Conservation (phyloP, 2,888 invertebrate genomes). For the Embidobia sp. region DNA sequence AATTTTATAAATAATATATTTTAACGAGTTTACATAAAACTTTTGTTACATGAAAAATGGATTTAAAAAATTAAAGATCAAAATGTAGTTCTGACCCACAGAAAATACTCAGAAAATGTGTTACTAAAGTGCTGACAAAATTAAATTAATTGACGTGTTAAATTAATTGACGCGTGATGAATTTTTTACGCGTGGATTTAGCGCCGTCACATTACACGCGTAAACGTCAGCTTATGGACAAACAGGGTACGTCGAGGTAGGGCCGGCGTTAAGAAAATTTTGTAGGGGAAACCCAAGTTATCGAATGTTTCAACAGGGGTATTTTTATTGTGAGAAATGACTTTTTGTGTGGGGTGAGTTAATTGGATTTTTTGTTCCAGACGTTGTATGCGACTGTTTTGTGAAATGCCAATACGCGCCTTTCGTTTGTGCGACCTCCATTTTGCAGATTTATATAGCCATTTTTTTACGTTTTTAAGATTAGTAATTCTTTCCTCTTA, state of each 20-base stretch:
- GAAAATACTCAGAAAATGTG: conserved; percentile 5
- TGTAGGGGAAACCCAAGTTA: conserved; percentile 16
- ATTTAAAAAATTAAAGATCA: too few relatives aligned
- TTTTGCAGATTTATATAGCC: too few relatives aligned
- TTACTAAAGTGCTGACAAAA: conserved; percentile 9
- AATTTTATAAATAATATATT: too few relatives aligned
- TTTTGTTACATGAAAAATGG: too few relatives aligned
- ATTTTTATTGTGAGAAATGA: neutral
- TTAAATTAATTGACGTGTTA: too few relatives aligned
- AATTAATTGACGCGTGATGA: conserved; percentile 10
- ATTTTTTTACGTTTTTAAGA: too few relatives aligned
- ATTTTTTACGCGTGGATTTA: conserved; percentile 43
- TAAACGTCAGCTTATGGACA: conserved; percentile 18
- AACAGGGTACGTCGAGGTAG: conserved; percentile 5
- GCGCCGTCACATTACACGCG: conserved; percentile 35
- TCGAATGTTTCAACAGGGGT: conserved; percentile 7
- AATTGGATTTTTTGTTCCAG: conserved; percentile 37
- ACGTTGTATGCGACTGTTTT: conserved; percentile 7
- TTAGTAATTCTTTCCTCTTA: too few relatives aligned
- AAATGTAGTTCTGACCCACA: too few relatives aligned
- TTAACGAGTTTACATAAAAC: too few relatives aligned
- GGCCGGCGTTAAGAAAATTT: conserved; percentile 16
- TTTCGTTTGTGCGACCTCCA: too few relatives aligned
- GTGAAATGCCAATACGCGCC: neutral
- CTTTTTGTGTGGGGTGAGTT: conserved; percentile 22